Base-by-base conservation (phyloP, 1,140 invertebrate genomes). In the Zaprionus ghesquierei region DNA sequence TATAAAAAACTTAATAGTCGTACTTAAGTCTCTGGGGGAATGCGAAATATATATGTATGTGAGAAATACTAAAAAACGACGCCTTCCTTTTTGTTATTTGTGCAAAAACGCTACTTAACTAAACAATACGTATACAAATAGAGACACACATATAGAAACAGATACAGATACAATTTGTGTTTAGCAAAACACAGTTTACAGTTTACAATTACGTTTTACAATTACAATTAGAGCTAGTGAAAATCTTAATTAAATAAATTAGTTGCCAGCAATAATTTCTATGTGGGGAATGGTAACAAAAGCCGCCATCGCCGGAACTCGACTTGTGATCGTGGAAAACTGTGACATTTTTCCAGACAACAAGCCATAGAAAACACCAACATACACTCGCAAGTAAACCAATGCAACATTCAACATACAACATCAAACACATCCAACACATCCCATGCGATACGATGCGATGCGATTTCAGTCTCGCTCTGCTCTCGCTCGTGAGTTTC, bases 221-320 rank as follows among this genome's bases (percentile, higher is more conserved):
- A 66, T 49, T 29, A 51, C 62, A 38, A 58, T 76, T 74, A 75
- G 38, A 80, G 49, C 78, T 85, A 85, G 82, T 87, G 81, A 85
- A 87, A 86, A 87, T 82, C 86, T 79, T 86, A 86, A 86, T 86
- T 86, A 86, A 86, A 86, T 86, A 86, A 86, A 86, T 86, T 89
- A 89, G 76, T 86, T 76, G 69, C 41, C 49, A 66, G 81, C 73
- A 66, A 79, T 86, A 86, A 85, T 85, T 81, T 87, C 82, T 29
- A 87, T 76, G 79, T 89, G 84, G 75, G 84, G 71, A 86, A 86
- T 86, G 72, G 84, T 86, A 86, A 86, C 84, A 87, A 85, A 75
- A 72, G 50, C 55, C 51, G 69, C 25, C 74, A 60, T 33, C 51
- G 46, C 29, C 82, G 84, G 82, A 89, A 84, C 84, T 81, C 75